These are phyloP conservation scores for Tortrix viridana DNA, from an alignment of 2,888 invertebrate species.

Conservation along the genomic window DNA sequence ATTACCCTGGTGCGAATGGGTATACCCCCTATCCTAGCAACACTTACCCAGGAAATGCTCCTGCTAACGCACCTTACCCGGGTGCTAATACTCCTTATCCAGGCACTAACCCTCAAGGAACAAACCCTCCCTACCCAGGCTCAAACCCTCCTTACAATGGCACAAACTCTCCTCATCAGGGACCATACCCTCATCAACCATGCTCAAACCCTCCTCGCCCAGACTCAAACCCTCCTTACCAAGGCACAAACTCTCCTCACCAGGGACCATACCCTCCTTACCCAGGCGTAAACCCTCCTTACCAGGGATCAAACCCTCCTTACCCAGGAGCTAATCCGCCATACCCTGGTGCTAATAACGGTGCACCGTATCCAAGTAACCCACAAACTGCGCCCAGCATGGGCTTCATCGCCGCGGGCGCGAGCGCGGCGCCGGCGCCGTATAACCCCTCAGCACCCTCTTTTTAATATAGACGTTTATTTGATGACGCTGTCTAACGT, in stretches of 20 bases:
- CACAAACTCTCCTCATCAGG: slow-evolving; percentile 5
- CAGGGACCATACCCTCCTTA: slow-evolving; percentile 20
- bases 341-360: slow-evolving; percentile 6
- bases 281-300: slow-evolving; percentile 6
- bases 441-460: too few species aligned
- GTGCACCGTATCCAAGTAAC: slow-evolving; percentile 18
- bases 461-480: too few species aligned
- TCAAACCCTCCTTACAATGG: too few species aligned
- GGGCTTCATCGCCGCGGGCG: neutral
- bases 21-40: slow-evolving; percentile 3
- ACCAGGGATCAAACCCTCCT: slow-evolving; percentile 9
- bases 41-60: neutral
- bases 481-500: too few species aligned
- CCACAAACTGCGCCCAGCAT: slow-evolving; percentile 11
- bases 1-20: slow-evolving; percentile 7
- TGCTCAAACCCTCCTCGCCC: neutral
- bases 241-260: slow-evolving; percentile 25
- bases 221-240: slow-evolving; percentile 45
- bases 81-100: slow-evolving; percentile 20
- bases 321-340: slow-evolving; percentile 12
- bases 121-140: slow-evolving; percentile 6
- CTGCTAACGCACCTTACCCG: slow-evolving; percentile 46
- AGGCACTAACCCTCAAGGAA: slow-evolving; percentile 3
- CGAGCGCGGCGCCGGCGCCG: too few species aligned
- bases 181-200: slow-evolving; percentile 17